Evolutionary conservation across 2,113 vertebrate species (phyloP), one percentile per base, ranked within the genome.

Genomic region (Oenanthe melanoleuca): DNA sequence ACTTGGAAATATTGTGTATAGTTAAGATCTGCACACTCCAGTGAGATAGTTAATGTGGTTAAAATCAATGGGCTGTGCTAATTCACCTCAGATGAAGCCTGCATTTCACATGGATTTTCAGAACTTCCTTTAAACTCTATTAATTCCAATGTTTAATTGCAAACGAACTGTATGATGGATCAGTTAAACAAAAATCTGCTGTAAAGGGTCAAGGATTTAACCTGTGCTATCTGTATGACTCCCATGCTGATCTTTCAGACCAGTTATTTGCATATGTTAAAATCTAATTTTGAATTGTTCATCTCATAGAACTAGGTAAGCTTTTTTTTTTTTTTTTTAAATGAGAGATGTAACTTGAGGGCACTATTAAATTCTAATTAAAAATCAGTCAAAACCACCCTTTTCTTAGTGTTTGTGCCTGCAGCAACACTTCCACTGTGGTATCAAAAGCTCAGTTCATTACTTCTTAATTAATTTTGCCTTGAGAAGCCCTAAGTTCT

Each of bases 321-420:
- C n/a, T n/a, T n/a, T n/a, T 49, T 24, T 70, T 53, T 89, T 40
- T 49, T 60, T 49, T 57, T 70, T 83, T 52, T 37, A 6, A 91
- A 96, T 93, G 71, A 88, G 65, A 90, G 87, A 77, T 92, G 49
- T 96, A 92, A 93, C 95, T 95, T 96, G 71, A 80, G 95, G 95
- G 95, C 93, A 89, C 88, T 96, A 96, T 97, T 95, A 94, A 91
- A 95, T 92, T 94, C 96, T 96, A 97, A 96, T 97, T 97, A 97
- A 97, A 95, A 97, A 95, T 89, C 89, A 95, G 92, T 92, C 89
- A 80, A 78, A 94, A 83, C 17, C 80, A 88, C 80, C 78, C 80
- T 94, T 95, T 60, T 93, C 61, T 80, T 93, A 74, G 40, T 87
- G 80, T 95, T 95, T 95, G 93, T 3, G 96, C 97, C 94, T 87